Evolutionary conservation across 2,113 vertebrate species (phyloP), one percentile per base, ranked within the genome.

Genomic region (Forbesichthys agassizii): DNA sequence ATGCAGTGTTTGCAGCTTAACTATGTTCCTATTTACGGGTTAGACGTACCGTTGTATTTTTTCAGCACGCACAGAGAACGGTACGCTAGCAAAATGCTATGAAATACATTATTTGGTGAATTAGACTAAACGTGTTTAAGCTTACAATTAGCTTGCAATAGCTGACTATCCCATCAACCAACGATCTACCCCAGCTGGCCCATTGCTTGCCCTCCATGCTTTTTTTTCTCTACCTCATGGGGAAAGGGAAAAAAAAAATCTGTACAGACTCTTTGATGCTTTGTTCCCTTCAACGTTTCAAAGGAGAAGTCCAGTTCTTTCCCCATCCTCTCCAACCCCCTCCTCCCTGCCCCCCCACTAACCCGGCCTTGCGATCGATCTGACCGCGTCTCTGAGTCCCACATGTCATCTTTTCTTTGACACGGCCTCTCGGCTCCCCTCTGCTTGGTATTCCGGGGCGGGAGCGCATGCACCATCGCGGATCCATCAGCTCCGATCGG

Each of bases 391-490:
- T 90, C 83, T 69, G 75, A 84, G 84, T 89, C 91, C 89, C 87
- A 82, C 84, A 80, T 87, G 88, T 92, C 90, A 92, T 92, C 85
- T 91, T 91, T 86, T 88, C 81, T 87, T 86, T 90, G 88, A 88
- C 90, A 88, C 77, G 11, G 80, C 79, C 69, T 27, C 85, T 77
- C 74, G 80, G 81, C 79, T 78, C 78, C 54, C 49, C 63, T 61
- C 92, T 92, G 91, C 81, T 93, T 93, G 89, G 88, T 93, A 92
- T 93, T 90, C 91, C 67, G 78, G 82, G 76, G 83, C 59, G 64
- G 86, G 76, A 85, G 85, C 66, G 78, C 86, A 88, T 88, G 84
- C 88, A 83, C 81, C 88, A 89, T 87, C 82, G 57, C 83, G 87
- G 87, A 91, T 90, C 91, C 86, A 88, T 93, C 90, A 91, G 87